These are phyloP conservation scores for Microplitis demolitor DNA, from an alignment of 1,140 invertebrate species.

Conservation along the genomic window DNA sequence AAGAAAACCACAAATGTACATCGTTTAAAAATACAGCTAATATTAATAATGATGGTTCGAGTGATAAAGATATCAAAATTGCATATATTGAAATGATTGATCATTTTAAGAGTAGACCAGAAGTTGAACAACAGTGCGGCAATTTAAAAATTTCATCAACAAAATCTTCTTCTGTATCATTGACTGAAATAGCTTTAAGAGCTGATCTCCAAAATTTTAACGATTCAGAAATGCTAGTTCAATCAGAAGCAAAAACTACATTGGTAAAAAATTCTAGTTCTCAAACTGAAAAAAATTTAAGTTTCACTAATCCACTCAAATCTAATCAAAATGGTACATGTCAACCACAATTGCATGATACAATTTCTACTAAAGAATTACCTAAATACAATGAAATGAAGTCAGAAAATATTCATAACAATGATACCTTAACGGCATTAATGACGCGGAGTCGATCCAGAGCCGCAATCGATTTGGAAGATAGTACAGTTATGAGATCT, in stretches of 20 bases:
- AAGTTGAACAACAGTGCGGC: conserved; percentile 31
- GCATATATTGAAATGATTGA: conserved; percentile 59
- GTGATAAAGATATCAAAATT: conserved; percentile 47
- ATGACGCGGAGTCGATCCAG: conserved; percentile 50
- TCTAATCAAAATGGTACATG: conserved; percentile 20
- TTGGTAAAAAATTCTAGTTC: conserved; percentile 8
- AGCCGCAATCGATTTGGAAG: conserved; percentile 50
- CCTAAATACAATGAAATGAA: neutral
- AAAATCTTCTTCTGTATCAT: neutral
- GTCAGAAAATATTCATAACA: conserved; percentile 23
- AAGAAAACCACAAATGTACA: conserved; percentile 40
- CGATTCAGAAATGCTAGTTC: conserved; percentile 49
- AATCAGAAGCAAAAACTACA: conserved; percentile 42
- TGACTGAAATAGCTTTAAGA: no score
- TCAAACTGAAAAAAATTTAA: neutral
- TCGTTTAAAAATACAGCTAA: conserved; percentile 16
- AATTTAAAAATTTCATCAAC: conserved; percentile 33
- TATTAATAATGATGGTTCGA: neutral
- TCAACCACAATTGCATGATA: neutral
- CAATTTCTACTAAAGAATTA: neutral
- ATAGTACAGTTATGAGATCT: conserved; percentile 39
- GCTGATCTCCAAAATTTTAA: conserved; percentile 29
- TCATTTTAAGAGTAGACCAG: conserved; percentile 37
- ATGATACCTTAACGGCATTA: conserved; percentile 48
- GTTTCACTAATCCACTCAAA: conserved; percentile 25